Evolutionary conservation across 2,888 invertebrate genomes (phyloP).

Genomic region (Ectemnius cavifrons): DNA sequence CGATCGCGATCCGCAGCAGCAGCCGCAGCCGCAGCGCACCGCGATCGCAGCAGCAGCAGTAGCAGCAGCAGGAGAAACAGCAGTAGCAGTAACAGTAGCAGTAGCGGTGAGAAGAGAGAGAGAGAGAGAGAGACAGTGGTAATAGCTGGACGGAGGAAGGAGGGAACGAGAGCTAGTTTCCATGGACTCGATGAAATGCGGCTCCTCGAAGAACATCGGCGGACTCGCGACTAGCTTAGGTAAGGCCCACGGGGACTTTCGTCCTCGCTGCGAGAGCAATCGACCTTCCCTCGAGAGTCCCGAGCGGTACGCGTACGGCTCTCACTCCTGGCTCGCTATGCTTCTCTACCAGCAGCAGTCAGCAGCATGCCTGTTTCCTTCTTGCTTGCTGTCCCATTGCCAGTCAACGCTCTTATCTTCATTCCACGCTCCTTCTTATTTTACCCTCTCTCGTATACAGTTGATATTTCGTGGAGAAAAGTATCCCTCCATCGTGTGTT

Average conservation of each 20-base stretch:
- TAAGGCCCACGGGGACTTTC: slow-evolving; percentile 55
- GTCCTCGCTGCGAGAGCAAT: slow-evolving; percentile 30
- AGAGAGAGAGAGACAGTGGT: too few species aligned
- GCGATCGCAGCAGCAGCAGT: background rate
- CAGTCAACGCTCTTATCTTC: background rate
- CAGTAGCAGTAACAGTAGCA: too few species aligned
- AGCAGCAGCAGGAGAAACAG: background rate
- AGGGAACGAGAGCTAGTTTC: slow-evolving; percentile 57
- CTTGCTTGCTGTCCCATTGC: too few species aligned
- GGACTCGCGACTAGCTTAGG: slow-evolving; percentile 76
- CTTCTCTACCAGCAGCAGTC: background rate
- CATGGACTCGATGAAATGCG: slow-evolving; percentile 75
- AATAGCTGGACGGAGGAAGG: background rate
- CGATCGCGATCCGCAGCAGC: background rate
- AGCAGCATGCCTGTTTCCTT: too few species aligned
- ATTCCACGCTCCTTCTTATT: too few species aligned
- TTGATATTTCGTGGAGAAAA: too few species aligned
- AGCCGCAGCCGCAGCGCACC: background rate
- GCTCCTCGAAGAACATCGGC: slow-evolving; percentile 67
- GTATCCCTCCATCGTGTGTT: too few species aligned
- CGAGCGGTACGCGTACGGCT: background rate
- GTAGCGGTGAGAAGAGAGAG: too few species aligned
- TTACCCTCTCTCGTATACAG: too few species aligned
- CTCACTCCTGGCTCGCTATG: background rate
- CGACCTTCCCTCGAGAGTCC: background rate